Evolutionary conservation across 2,888 invertebrate species (phyloP).

Genomic region (Hoplodrina blanda): DNA sequence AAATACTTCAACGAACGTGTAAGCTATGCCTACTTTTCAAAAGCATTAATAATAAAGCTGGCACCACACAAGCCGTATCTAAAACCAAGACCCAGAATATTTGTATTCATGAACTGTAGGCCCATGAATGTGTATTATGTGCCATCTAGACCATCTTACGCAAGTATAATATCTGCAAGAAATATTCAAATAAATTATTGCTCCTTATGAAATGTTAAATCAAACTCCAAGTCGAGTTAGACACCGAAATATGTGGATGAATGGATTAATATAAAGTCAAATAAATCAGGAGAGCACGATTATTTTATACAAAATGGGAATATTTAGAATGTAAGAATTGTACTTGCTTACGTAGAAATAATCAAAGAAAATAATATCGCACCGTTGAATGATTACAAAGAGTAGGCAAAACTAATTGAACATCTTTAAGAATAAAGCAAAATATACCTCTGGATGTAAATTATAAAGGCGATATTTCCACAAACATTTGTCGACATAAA

Average conservation of each 20-base stretch:
- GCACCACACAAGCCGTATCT: slow-evolving; percentile 27
- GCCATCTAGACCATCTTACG: slow-evolving; percentile 50
- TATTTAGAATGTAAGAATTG: slow-evolving; percentile 16
- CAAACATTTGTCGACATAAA: slow-evolving; percentile 32
- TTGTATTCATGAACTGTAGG: slow-evolving; percentile 70
- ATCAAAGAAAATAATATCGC: slow-evolving; percentile 20
- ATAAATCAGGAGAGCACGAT: slow-evolving; percentile 35
- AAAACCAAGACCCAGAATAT: slow-evolving; percentile 60
- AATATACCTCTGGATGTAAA: slow-evolving; percentile 24
- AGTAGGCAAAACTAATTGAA: slow-evolving; percentile 10
- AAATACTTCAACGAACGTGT: too few relatives aligned
- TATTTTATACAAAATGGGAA: slow-evolving; percentile 44
- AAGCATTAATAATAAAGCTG: slow-evolving; percentile 48
- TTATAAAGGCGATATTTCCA: slow-evolving; percentile 26
- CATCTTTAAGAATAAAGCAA: slow-evolving; percentile 7
- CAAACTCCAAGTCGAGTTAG: slow-evolving; percentile 33
- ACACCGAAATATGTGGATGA: slow-evolving; percentile 34
- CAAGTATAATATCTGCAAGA: slow-evolving; percentile 51
- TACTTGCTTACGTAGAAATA: slow-evolving; percentile 30
- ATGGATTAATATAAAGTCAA: slow-evolving; percentile 50
- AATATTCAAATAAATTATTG: slow-evolving; percentile 56
- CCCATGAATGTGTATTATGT: slow-evolving; percentile 64
- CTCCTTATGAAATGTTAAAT: slow-evolving; percentile 51
- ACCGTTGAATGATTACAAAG: slow-evolving; percentile 26
- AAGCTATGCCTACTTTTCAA: neutral